Evolutionary conservation across 2,888 invertebrate genomes (phyloP).

Genomic region (Boloria selene): DNA sequence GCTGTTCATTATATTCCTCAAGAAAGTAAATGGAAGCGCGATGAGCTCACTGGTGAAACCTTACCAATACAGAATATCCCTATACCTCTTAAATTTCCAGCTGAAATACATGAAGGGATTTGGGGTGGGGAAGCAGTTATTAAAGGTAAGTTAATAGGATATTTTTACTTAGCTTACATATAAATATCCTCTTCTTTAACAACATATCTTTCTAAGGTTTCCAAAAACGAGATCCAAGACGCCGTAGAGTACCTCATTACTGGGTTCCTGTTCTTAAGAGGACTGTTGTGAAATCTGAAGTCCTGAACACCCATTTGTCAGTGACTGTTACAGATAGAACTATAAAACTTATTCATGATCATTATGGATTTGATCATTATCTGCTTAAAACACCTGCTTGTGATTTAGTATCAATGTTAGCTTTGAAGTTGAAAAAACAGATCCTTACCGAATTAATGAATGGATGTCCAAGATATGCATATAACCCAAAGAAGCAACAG

Average conservation of each 20-base stretch:
- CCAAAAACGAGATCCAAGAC: constrained; percentile 82
- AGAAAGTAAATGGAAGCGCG: constrained; percentile 87
- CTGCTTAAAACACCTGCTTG: constrained; percentile 95
- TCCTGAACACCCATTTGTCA: constrained; percentile 91
- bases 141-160: constrained; percentile 79
- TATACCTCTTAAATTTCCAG: constrained; percentile 89
- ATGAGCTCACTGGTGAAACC: constrained; percentile 88
- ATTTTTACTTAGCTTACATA: neutral
- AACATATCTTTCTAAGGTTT: constrained; percentile 77
- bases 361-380: constrained; percentile 97
- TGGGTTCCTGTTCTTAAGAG: constrained; percentile 93
- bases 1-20: constrained; percentile 88
- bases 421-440: constrained; percentile 91
- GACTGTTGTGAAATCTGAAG: constrained; percentile 93
- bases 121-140: constrained; percentile 99
- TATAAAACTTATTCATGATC: constrained; percentile 91
- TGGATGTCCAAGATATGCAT: constrained; percentile 85
- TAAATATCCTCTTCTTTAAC: no score
- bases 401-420: constrained; percentile 93
- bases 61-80: constrained; percentile 88
- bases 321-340: constrained; percentile 93
- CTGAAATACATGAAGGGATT: constrained; percentile 91
- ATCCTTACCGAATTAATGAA: constrained; percentile 88
- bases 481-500: constrained; percentile 85
- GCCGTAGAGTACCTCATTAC: constrained; percentile 89